Conservation (phyloP, 2,113 vertebrate species). For the Rhinoderma darwinii region DNA sequence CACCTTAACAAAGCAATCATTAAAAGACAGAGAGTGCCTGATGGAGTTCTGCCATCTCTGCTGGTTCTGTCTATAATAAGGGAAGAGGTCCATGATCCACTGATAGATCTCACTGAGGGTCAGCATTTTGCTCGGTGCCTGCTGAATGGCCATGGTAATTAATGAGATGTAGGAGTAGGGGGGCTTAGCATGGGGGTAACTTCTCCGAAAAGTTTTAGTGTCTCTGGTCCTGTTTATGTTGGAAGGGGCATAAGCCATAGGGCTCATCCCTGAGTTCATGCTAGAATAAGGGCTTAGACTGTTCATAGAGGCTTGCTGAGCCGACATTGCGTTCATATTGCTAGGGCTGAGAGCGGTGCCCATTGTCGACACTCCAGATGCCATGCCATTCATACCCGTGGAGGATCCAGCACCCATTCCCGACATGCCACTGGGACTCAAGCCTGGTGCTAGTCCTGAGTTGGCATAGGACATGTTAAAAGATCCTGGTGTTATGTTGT, state of each 20-base stretch:
- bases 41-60: constrained; percentile 99
- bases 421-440: constrained; percentile 81
- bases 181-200: constrained; percentile 95
- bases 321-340: constrained; percentile 82
- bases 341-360: constrained; percentile 87
- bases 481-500: constrained; percentile 88
- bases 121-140: constrained; percentile 96
- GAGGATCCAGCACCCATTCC: constrained; percentile 78
- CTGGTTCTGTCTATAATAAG: constrained; percentile 96
- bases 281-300: constrained; percentile 85
- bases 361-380: constrained; percentile 82
- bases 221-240: constrained; percentile 84
- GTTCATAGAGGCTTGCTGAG: constrained; percentile 85
- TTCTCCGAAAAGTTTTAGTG: constrained; percentile 90
- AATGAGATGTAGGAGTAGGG: constrained; percentile 98
- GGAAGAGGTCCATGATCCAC: constrained; percentile 99
- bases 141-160: constrained; percentile 99
- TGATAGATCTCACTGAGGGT: constrained; percentile 98
- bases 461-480: constrained; percentile 99
- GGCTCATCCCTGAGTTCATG: constrained; percentile 91
- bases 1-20: constrained; percentile 98
- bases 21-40: constrained; percentile 96
- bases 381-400: constrained; percentile 83
- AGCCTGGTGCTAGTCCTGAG: constrained; percentile 80
- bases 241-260: constrained; percentile 85